Evolutionary conservation across 2,113 vertebrate species (phyloP).

Genomic region (Xiphophorus couchianus): DNA sequence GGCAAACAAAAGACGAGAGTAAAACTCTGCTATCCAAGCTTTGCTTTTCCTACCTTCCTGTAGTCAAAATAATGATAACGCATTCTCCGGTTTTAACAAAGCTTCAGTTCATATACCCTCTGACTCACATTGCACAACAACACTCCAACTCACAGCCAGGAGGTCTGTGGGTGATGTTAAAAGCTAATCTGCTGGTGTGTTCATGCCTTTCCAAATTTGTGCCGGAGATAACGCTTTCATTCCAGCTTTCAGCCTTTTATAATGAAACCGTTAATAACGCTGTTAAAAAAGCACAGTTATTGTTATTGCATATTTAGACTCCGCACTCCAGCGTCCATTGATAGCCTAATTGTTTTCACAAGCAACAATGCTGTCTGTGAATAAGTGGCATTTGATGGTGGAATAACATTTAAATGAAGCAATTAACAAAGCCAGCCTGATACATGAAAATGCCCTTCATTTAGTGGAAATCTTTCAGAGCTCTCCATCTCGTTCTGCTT

Average conservation of each 20-base stretch:
- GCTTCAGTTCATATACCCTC: conserved; percentile 62
- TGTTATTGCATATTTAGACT: conserved; percentile 3
- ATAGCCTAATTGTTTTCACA: conserved; percentile 2
- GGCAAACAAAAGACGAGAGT: conserved; percentile 71
- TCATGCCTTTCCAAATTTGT: conserved; percentile 12
- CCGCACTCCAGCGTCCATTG: not conserved
- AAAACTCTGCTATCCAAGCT: conserved; percentile 63
- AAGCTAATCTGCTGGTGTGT: conserved; percentile 29
- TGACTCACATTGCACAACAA: conserved; percentile 63
- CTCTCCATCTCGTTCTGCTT: not conserved
- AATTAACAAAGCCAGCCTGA: not conserved
- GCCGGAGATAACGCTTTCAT: conserved; percentile 27
- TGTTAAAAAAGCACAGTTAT: not conserved
- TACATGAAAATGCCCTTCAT: not conserved
- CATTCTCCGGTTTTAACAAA: conserved; percentile 68
- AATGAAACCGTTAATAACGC: conserved; percentile 3
- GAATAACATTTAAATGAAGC: conserved; percentile 12
- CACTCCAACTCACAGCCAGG: conserved; percentile 43
- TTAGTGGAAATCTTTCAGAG: not conserved
- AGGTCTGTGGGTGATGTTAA: conserved; percentile 38
- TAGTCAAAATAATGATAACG: conserved; percentile 74
- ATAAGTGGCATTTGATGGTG: not conserved
- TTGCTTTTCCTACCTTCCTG: conserved; percentile 55
- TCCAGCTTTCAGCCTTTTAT: conserved; percentile 6
- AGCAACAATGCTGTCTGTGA: not conserved